phyloP scores from a whole-genome alignment of 1,140 invertebrate genomes.

The Archegozetes longisetosus region DNA sequence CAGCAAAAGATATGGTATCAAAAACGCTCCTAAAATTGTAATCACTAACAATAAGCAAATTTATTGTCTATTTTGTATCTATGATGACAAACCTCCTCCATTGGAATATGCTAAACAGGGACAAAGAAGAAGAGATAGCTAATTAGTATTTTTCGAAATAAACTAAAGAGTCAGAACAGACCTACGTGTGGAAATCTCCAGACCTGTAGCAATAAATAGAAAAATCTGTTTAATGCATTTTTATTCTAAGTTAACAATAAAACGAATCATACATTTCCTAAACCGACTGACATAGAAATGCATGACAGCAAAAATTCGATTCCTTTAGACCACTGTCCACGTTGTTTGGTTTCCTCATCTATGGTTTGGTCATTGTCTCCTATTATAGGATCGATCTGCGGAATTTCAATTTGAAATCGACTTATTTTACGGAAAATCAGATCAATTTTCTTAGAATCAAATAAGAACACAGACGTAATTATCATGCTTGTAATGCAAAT shows the following conservation, averaged over 20 bases:
- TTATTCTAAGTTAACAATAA: constrained; percentile 14
- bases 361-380: no score
- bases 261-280: constrained; percentile 33
- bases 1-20: constrained; percentile 39
- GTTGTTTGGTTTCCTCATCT: neutral
- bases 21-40: constrained; percentile 33
- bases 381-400: no score
- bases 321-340: constrained; percentile 25
- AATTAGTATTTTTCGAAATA: no score
- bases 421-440: no score
- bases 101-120: constrained; percentile 10
- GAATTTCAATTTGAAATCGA: no score
- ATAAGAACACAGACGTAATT: no score
- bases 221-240: neutral
- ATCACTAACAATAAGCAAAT: neutral
- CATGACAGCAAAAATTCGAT: constrained; percentile 33
- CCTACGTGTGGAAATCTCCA: neutral
- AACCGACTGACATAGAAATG: constrained; percentile 35
- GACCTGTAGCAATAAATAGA: neutral
- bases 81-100: constrained; percentile 12
- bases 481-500: no score
- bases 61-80: neutral
- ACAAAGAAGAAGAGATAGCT: no score
- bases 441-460: no score
- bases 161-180: no score